A percentile compares a stretch with the other conserved stretches of the same genome.
phyloP scores from a whole-genome alignment of 2,888 invertebrate species.

The Bugula neritina region DNA sequence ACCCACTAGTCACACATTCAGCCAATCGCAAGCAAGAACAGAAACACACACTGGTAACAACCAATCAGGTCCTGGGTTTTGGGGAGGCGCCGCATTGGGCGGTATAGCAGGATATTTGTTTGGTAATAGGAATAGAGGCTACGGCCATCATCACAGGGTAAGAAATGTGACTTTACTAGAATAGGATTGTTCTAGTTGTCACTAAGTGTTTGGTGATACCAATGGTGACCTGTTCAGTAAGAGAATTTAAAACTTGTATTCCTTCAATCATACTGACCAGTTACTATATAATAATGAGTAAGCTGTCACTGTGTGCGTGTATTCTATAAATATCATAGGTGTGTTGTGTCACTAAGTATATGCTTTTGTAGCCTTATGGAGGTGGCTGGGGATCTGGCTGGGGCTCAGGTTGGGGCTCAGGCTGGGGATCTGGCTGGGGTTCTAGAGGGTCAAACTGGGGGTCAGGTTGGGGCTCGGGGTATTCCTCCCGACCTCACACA shows the following conservation, averaged over 20 bases:
- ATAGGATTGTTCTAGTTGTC: no score
- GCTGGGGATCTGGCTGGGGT: neutral
- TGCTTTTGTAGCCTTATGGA: neutral
- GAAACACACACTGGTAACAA: neutral
- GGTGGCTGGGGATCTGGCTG: constrained; percentile 8
- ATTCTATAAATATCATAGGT: no score
- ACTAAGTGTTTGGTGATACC: no score
- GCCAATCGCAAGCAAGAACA: neutral
- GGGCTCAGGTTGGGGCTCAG: constrained; percentile 27
- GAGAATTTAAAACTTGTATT: no score
- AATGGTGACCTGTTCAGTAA: no score
- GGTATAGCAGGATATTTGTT: constrained; percentile 35
- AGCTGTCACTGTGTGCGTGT: no score
- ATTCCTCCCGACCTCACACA: neutral
- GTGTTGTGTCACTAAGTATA: no score
- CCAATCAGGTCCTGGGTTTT: constrained; percentile 34
- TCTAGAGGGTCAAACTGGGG: neutral
- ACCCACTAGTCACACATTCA: neutral
- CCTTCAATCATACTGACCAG: no score
- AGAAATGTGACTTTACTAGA: neutral
- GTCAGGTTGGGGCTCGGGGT: neutral
- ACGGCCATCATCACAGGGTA: neutral
- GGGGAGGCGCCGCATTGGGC: constrained; percentile 34
- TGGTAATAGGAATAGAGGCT: constrained; percentile 29
- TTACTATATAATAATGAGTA: no score